phyloP scores from a whole-genome alignment of 2,888 invertebrate species.

The Thereva unica region DNA sequence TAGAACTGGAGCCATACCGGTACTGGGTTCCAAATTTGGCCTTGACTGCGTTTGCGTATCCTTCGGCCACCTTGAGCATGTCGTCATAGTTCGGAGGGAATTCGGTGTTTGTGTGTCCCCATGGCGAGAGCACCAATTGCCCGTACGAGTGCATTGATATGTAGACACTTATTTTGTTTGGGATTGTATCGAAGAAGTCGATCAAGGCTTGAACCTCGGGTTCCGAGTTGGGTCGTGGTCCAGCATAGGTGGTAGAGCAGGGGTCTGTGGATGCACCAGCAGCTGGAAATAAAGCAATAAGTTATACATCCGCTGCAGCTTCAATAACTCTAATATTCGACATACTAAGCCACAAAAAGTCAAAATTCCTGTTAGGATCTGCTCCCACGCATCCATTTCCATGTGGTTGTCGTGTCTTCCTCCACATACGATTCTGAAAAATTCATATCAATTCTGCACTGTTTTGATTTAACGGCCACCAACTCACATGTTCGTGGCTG shows the following conservation, averaged over 20 bases:
- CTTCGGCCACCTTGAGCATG: constrained; percentile 62
- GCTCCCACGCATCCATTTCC: constrained; percentile 53
- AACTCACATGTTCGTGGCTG: constrained; percentile 66
- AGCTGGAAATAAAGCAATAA: constrained; percentile 41
- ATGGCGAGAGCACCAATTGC: constrained; percentile 65
- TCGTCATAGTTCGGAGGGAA: constrained; percentile 60
- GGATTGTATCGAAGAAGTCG: constrained; percentile 54
- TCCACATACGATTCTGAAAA: constrained; percentile 65
- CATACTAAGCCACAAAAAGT: constrained; percentile 51
- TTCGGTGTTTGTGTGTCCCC: constrained; percentile 60
- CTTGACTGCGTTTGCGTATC: constrained; percentile 61
- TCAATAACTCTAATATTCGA: constrained; percentile 36
- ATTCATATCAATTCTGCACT: background rate
- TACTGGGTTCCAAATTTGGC: constrained; percentile 61
- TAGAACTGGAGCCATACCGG: constrained; percentile 63
- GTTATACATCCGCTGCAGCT: background rate
- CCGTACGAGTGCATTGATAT: constrained; percentile 70
- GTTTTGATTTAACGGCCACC: background rate
- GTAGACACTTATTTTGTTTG: constrained; percentile 59
- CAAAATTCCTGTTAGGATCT: constrained; percentile 56
- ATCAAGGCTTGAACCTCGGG: constrained; percentile 61
- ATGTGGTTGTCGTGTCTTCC: constrained; percentile 64
- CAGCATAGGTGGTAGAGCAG: constrained; percentile 59
- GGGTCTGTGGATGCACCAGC: constrained; percentile 60
- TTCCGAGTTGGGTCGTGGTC: constrained; percentile 64